Base-by-base conservation (phyloP, 2,797 vertebrate genomes). In the Gymnopithys bicolor region DNA sequence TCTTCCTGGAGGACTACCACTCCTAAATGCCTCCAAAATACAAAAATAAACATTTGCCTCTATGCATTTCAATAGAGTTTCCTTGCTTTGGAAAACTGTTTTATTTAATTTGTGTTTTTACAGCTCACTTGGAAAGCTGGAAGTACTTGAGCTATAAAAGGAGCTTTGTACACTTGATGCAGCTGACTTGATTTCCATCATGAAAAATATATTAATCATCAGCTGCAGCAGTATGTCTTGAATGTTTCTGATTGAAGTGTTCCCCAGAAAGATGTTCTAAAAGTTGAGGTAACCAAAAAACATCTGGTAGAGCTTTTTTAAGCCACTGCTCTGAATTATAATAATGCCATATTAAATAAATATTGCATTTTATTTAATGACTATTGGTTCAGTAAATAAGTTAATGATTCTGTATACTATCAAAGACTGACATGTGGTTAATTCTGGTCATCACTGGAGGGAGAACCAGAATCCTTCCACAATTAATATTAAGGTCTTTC, bases 21-120 rank as follows among this genome's bases (percentile, higher is more conserved):
- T 83, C 49, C 48, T 74, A 83, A 85, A 80, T 16, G 43, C 6
- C 53, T 77, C 16, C 33, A 27, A 63, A 79, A 62, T 19, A 77
- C 39, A 58, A 18, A 84, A 46, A 58, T 19, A 63, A 84, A 37
- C 37, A 49, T 77, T 76, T 84, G 18, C 32, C 32, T 77, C 41
- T 48, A 8, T 46, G 64, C 45, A 71, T 35, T 82, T 83, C 75
- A 79, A 39, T n/a, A 49, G 59, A 46, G 33, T 53, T 90, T 92
- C 55, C 46, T 79, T 84, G 74, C 88, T 94, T 90, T 83, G 48
- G 53, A 49, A 93, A 82, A 63, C 15, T 3, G 8, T 55, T 90
- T 73, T 60, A 80, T 89, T 93, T 79, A 73, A 87, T 85, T 84
- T 82, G 46, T 88, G 45, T 2, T 70, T 96, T 93, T 66, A 87